Base-by-base conservation (phyloP, 35 echinoderm and acorn worm species). In the Apostichopus parvimensis region DNA sequence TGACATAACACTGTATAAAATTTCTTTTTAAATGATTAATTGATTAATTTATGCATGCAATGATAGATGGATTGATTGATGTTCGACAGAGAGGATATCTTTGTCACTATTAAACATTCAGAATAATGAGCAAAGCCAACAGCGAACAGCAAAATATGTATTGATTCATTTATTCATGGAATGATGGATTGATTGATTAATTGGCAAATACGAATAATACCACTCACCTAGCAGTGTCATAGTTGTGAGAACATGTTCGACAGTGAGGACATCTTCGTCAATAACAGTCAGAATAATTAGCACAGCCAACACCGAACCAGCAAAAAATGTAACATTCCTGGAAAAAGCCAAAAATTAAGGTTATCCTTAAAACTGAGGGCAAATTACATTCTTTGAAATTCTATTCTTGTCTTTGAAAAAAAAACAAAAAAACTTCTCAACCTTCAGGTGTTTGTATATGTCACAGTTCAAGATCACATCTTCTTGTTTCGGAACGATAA, bases 251-350 rank as follows among this genome's bases (percentile, higher is more conserved):
- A 99, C 97, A 92, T 99, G 97, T 93, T 99, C 97, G 4, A 99
- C 97, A 4, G 97, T 96, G 26, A 99, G 65, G 20, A 96, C 95
- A 79, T 99, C 97, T 92, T 99, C 95, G 90, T 99, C 97, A 24
- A 91, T 85, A 28, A 99, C 97, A 9, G 95, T 96, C 55, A 99
- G 90, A 88, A 99, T 95, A 80, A 99, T 91, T n/a, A 99, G 85
- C 8, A 99, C 97, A 6, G 97, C 97, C 54, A 99, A 80, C 8
- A 96, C 94, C 20, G 97, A 96, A 2, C 94, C 97, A 71, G 97
- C 95, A 92, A 99, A 94, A 83, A 98, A 98, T 2, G 97, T 95
- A 54, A 99, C 89, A 86, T 99, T 99, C 89, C 97, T 99, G 66
- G 12, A 82, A 77, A 75, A 75, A 68, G 34, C 34, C n/a, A 0